Percentiles rank a stretch among this genome's conserved stretches.
phyloP scores from a whole-genome alignment of 2,888 invertebrate species.

The Spatulosminthurus flaviceps region DNA sequence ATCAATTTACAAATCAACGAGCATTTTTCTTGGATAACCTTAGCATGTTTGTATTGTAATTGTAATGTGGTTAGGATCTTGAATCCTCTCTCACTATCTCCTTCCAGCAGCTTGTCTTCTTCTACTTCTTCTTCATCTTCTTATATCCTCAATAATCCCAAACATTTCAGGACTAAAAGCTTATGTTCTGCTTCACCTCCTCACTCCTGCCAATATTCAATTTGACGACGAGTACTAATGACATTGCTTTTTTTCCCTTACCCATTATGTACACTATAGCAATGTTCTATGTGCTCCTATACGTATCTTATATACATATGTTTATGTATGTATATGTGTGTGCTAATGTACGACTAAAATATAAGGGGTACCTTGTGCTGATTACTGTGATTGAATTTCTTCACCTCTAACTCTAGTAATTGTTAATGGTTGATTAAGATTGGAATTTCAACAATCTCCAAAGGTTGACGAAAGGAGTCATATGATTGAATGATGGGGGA shows the following conservation, averaged over 20 bases:
- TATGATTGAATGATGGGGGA: conserved; percentile 12
- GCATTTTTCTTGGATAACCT: not conserved
- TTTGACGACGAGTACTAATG: no score
- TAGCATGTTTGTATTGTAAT: not conserved
- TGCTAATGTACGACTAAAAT: not conserved
- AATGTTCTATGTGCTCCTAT: not conserved
- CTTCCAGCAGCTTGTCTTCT: no score
- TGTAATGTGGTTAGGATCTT: not conserved
- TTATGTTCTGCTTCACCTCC: no score
- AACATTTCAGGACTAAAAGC: no score
- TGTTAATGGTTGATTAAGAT: conserved; percentile 7
- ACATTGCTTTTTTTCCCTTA: not conserved
- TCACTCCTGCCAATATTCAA: no score
- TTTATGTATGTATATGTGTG: not conserved
- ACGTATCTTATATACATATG: not conserved
- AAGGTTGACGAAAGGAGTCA: conserved; percentile 19
- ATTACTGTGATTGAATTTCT: not conserved
- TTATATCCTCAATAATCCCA: no score
- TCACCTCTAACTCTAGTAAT: not conserved
- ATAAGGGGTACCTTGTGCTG: not conserved
- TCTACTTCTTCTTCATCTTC: no score
- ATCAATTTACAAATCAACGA: conserved; percentile 42
- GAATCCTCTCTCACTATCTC: no score
- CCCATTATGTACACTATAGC: not conserved
- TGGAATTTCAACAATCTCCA: conserved; percentile 22